A percentile compares a stretch with the other conserved stretches of the same genome.
Conservation (phyloP, 2,113 vertebrate species). For the Equus quagga region DNA sequence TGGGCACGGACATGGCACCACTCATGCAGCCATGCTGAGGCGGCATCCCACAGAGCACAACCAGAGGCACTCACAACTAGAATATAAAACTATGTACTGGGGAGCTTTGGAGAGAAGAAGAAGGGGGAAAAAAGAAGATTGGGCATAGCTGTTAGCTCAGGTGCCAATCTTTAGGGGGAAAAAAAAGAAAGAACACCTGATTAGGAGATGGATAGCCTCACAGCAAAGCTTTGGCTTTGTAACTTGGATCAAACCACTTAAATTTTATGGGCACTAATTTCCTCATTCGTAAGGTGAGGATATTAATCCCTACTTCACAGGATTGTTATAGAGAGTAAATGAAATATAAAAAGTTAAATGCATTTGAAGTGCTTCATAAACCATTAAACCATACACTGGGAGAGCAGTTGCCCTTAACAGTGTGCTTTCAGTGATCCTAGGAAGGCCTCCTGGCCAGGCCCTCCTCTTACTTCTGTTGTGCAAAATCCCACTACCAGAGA, state of each 20-base stretch:
- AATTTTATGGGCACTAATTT: not conserved
- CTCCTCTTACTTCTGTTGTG: not conserved
- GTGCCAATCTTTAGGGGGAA: too few relatives aligned
- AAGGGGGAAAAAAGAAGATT: too few relatives aligned
- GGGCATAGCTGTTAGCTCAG: too few relatives aligned
- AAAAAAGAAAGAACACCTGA: not conserved
- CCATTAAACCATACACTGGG: not conserved
- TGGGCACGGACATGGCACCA: too few relatives aligned
- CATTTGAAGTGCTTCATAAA: not conserved
- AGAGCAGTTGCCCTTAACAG: not conserved
- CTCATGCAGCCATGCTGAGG: too few relatives aligned
- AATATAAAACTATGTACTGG: too few relatives aligned
- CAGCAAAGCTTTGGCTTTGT: not conserved
- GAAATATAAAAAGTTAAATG: not conserved
- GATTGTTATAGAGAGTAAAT: not conserved
- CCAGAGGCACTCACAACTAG: too few relatives aligned
- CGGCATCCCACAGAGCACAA: too few relatives aligned
- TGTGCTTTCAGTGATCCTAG: not conserved
- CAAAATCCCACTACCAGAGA: not conserved
- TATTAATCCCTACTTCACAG: not conserved
- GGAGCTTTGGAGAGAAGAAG: too few relatives aligned
- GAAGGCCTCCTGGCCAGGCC: not conserved
- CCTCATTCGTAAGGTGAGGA: not conserved
- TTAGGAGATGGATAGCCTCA: not conserved
- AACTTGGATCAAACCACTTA: not conserved